Evolutionary conservation across 2,113 vertebrate genomes (phyloP).

Genomic region (Callospermophilus lateralis): DNA sequence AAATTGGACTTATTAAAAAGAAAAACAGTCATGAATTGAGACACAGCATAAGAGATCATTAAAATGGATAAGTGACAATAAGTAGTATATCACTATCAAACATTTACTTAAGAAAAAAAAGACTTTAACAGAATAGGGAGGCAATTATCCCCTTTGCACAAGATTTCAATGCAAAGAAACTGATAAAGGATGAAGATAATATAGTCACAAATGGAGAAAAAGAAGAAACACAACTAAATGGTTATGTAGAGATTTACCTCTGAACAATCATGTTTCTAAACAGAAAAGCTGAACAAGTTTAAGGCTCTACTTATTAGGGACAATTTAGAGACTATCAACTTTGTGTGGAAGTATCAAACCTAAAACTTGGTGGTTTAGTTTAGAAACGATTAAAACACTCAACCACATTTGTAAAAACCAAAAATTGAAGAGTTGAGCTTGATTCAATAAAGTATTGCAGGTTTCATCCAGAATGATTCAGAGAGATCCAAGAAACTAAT

Average conservation of each 20-base stretch:
- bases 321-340: slow-evolving; percentile 26
- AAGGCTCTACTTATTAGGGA: not conserved
- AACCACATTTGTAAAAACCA: slow-evolving; percentile 22
- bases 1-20: slow-evolving; percentile 35
- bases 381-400: slow-evolving; percentile 12
- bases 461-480: not conserved
- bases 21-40: not conserved
- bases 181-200: not conserved
- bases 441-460: not conserved
- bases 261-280: not conserved
- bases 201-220: not conserved
- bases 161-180: slow-evolving; percentile 17
- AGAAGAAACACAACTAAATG: slow-evolving; percentile 8
- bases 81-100: not conserved
- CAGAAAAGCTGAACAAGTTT: not conserved
- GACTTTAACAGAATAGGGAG: not conserved
- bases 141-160: slow-evolving; percentile 8
- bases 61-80: slow-evolving; percentile 18
- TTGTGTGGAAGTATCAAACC: not conserved
- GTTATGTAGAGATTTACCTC: not conserved
- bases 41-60: not conserved
- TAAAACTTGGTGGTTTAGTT: not conserved
- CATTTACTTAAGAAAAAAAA: not conserved
- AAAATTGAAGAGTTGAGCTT: not conserved
- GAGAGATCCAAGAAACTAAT: slow-evolving; percentile 1